Conservation (phyloP, 2,113 vertebrate genomes). For the Chloebia gouldiae region DNA sequence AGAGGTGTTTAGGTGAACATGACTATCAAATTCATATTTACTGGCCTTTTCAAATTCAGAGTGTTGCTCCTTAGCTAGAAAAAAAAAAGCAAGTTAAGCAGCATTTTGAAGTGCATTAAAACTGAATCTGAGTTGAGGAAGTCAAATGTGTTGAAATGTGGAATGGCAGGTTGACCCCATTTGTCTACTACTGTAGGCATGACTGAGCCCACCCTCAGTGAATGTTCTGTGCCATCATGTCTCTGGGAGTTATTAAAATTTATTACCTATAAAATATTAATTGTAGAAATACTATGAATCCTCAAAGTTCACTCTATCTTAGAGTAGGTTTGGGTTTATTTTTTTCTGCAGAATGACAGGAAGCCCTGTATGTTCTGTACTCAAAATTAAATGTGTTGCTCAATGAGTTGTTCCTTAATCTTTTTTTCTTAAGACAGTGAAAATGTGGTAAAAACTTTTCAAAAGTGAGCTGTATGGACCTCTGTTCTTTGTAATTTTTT, state of each 20-base stretch:
- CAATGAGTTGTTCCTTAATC: not conserved
- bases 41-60: not conserved
- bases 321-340: not conserved
- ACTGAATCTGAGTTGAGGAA: not conserved
- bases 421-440: not conserved
- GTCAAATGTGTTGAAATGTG: not conserved
- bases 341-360: not conserved
- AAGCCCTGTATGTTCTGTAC: not conserved
- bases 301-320: not conserved
- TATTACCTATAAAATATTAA: slow-evolving; percentile 16
- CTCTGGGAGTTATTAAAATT: slow-evolving; percentile 11
- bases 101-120: not conserved
- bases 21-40: not conserved
- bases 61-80: not conserved
- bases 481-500: not conserved
- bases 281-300: not conserved
- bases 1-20: not conserved
- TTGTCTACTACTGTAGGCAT: not conserved
- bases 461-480: not conserved
- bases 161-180: slow-evolving; percentile 4
- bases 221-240: not conserved
- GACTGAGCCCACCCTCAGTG: not conserved
- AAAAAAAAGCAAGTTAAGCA: not conserved
- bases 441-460: not conserved
- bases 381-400: not conserved